Base-by-base conservation (phyloP, 2,888 invertebrate genomes). In the Nomada flava region DNA sequence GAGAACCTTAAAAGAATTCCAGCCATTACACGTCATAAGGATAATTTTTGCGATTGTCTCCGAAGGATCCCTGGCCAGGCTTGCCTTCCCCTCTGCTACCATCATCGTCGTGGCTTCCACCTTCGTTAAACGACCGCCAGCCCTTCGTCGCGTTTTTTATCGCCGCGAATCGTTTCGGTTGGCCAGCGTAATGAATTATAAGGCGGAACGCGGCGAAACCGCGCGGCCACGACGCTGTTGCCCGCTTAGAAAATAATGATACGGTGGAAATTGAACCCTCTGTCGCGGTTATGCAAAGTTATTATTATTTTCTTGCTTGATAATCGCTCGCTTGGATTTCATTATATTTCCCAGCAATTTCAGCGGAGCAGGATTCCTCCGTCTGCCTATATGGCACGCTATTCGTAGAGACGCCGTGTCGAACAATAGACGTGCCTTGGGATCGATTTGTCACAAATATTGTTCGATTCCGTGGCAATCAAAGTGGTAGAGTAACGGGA, bases 11-110 rank as follows among this genome's bases (percentile, higher is more conserved):
- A 90, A 92, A 91, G 92, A 93, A 93, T 93, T 91, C 91, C 90
- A 88, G 86, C 91, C 92, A 92, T 91, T 92, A 91, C 91, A 89
- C 91, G 90, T 93, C 92, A 92, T 92, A 91, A 92, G 90, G 92
- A 91, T 91, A 90, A 93, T 90, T 92, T 92, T 92, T 91, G 91
- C 89, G 90, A 91, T 91, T 91, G 90, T 91, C 90, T 87, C 88
- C 89, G 79, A 79, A 57, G 77, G 69, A 62, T 64, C 76, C 59
- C 36, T 23, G 68, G 72, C 9, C 36, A 36, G 36, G 36, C 53
- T 36, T 53, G 36, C 76, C 29, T 26, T 9, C 15, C 5, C 20
- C 4, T 5, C n/a, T 5, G 10, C 44, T 23, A 3, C 62, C 44
- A 42, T 64, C 59, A 3, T 29, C 10, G 5, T 44, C n/a, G n/a